Base-by-base conservation (phyloP, 2,113 vertebrate genomes). In the Macquaria ambigua region DNA sequence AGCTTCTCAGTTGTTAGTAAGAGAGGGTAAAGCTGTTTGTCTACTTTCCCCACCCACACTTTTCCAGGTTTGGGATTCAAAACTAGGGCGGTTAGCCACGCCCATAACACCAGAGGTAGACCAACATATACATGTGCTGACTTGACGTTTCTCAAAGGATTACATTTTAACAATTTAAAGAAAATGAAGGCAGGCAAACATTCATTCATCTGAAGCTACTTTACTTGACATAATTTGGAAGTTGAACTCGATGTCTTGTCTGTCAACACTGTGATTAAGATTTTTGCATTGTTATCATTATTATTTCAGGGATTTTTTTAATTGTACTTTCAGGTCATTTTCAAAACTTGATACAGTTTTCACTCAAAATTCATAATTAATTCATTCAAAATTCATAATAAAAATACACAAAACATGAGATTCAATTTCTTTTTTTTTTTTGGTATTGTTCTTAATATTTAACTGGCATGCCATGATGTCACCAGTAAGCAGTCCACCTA, bases 81-180 rank as follows among this genome's bases (percentile, higher is more conserved):
- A 69, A 48, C 37, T 3, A 37, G 37, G 28, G 28, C 28, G 28
- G 28, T 31, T 31, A 31, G 28, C 18, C 12, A 58, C 56, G 34
- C 70, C 34, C 21, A 18, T 10, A 58, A 41, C 21, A 39, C 28
- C 53, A 14, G 25, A 63, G 16, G 20, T 48, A 2, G 4, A 21
- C 20, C 9, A 10, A 3, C 3, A 1, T 18, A 52, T n/a, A 56
- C 12, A 18, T 58, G 21, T 16, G 23, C 23, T 58, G 21, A 55
- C 31, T 55, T 55, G 12, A 52, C 23, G 18, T n/a, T 68, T 61
- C 58, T 31, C 58, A 64, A 64, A 66, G 63, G 63, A 66, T 64
- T 67, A n/a, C 37, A 37, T 39, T 39, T 67, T 11, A 28, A 12
- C 3, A 20, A 37, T 21, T 34, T 37, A 7, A 31, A 31, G 3